These are phyloP conservation scores for Phrynocephalus versicolor DNA, from an alignment of 2,113 vertebrate species.

Conservation along the genomic window DNA sequence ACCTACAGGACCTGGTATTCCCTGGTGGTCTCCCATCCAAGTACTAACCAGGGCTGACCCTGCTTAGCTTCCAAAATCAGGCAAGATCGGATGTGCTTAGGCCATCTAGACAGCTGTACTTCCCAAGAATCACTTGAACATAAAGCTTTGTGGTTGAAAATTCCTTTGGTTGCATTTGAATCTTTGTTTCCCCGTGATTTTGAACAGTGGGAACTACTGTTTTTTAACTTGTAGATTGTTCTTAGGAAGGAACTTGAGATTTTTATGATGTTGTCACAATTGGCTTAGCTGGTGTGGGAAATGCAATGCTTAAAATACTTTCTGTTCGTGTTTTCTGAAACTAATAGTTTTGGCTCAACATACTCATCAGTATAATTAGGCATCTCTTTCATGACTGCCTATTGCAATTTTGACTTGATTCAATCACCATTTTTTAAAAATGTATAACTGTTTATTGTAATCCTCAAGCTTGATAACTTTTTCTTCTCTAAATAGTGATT, in stretches of 20 bases:
- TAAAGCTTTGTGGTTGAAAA: neutral
- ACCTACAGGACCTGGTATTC: no score
- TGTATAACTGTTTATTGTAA: constrained; percentile 18
- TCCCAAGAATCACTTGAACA: neutral
- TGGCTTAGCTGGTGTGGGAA: neutral
- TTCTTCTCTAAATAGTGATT: constrained; percentile 77
- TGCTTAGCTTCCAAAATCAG: no score
- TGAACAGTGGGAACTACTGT: neutral
- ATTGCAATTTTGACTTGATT: neutral
- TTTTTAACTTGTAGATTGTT: neutral
- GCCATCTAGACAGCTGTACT: no score
- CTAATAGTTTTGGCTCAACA: neutral
- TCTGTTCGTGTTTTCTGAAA: neutral
- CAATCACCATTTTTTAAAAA: neutral
- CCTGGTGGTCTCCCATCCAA: no score
- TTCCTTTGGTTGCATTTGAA: neutral
- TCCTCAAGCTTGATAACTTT: neutral
- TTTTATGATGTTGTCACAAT: neutral
- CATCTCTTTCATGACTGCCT: constrained; percentile 16
- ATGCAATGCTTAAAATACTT: neutral
- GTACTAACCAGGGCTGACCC: no score
- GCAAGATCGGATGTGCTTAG: no score
- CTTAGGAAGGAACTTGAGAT: neutral
- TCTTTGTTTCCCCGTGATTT: neutral
- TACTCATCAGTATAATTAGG: neutral